Conservation (phyloP, 2,888 invertebrate species). For the Leucoptera coffeella region DNA sequence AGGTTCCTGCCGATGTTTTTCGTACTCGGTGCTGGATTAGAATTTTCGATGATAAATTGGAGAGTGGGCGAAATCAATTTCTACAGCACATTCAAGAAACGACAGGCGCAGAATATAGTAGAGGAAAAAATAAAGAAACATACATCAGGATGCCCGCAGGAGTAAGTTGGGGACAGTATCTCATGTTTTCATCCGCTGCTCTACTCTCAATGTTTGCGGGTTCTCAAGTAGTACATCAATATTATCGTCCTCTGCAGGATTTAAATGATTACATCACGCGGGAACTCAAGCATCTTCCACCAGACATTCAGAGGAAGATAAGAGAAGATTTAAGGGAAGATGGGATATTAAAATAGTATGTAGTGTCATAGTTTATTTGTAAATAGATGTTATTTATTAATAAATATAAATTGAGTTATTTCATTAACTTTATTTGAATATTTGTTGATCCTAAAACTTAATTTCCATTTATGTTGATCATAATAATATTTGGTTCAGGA, state of each 20-base stretch:
- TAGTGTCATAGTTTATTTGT: no score
- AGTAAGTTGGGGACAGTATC: slow-evolving; percentile 64
- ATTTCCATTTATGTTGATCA: no score
- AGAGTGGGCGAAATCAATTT: slow-evolving; percentile 81
- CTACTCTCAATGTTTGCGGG: slow-evolving; percentile 71
- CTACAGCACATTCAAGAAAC: slow-evolving; percentile 72
- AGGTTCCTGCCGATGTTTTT: slow-evolving; percentile 84
- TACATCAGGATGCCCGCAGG: slow-evolving; percentile 68
- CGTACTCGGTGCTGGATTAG: slow-evolving; percentile 71
- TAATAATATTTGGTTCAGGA: no score
- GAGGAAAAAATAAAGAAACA: slow-evolving; percentile 46
- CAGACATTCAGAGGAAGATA: slow-evolving; percentile 27
- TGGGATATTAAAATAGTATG: slow-evolving; percentile 22
- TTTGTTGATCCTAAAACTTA: no score
- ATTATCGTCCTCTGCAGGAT: slow-evolving; percentile 71
- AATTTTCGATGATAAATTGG: slow-evolving; percentile 94
- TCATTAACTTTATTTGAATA: neutral
- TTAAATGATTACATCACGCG: slow-evolving; percentile 59
- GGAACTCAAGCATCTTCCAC: slow-evolving; percentile 47
- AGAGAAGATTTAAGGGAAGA: slow-evolving; percentile 31
- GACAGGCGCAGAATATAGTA: slow-evolving; percentile 62
- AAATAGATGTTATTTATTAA: no score
- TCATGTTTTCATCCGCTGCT: slow-evolving; percentile 59
- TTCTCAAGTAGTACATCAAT: slow-evolving; percentile 71
- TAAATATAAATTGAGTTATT: neutral